Conservation (phyloP, 64 coral and sea anemone species). For the Hydrozoanthus tunicans region DNA sequence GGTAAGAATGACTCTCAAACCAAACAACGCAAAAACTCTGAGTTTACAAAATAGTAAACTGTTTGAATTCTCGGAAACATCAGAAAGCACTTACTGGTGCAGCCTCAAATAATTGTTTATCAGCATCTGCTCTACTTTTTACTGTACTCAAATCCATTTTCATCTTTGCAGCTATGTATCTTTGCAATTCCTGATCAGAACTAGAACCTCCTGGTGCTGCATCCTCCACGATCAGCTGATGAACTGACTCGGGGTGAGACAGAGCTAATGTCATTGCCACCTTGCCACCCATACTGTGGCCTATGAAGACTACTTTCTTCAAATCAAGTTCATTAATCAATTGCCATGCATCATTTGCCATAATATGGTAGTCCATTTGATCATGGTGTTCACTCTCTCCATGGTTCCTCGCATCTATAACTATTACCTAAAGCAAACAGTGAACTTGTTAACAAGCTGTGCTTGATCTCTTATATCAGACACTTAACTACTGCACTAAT, state of each 20-base stretch:
- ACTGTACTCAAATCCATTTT: slow-evolving; percentile 75
- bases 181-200: slow-evolving; percentile 70
- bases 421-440: slow-evolving; percentile 63
- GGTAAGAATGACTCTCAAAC: no score
- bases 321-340: slow-evolving; percentile 74
- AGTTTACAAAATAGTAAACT: no score
- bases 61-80: not conserved
- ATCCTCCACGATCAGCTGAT: slow-evolving; percentile 89
- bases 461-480: not conserved
- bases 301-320: slow-evolving; percentile 76
- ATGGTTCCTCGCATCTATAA: slow-evolving; percentile 93
- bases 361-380: slow-evolving; percentile 81
- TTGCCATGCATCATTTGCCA: slow-evolving; percentile 66
- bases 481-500: not conserved
- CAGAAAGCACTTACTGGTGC: slow-evolving; percentile 72
- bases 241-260: slow-evolving; percentile 63
- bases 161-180: slow-evolving; percentile 70
- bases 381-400: slow-evolving; percentile 75
- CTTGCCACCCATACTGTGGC: slow-evolving; percentile 98
- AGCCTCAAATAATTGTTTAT: slow-evolving; percentile 64
- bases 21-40: no score
- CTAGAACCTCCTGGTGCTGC: slow-evolving; percentile 55
- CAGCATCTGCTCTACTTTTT: slow-evolving; percentile 75
- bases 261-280: slow-evolving; percentile 91
- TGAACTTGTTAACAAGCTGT: not conserved